phyloP scores from a whole-genome alignment of 1,140 invertebrate species.

The Druon quercuslanigerum region DNA sequence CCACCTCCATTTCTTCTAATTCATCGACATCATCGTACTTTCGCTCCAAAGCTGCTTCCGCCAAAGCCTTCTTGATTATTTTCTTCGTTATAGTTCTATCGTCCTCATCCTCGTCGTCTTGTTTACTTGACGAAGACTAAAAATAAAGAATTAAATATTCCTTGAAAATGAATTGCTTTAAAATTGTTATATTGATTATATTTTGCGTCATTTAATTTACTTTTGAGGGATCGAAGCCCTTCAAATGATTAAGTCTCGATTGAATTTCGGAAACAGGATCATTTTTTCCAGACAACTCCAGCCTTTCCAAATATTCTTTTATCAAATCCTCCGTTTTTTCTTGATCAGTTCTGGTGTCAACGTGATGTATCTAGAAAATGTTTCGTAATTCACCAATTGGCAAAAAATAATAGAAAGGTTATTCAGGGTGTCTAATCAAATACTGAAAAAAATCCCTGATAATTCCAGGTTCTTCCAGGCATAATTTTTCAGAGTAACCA shows the following conservation, averaged over 20 bases:
- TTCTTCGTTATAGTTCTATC: constrained; percentile 57
- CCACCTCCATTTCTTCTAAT: constrained; percentile 59
- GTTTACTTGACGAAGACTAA: constrained; percentile 12
- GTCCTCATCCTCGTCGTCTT: constrained; percentile 54
- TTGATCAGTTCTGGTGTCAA: constrained; percentile 66
- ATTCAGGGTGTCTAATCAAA: background rate
- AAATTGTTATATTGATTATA: no score
- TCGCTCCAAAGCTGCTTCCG: constrained; percentile 63
- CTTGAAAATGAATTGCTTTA: no score
- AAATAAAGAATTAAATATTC: background rate
- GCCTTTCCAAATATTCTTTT: constrained; percentile 60
- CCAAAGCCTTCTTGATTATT: constrained; percentile 65
- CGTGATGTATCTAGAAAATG: constrained; percentile 57
- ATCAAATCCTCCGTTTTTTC: constrained; percentile 69
- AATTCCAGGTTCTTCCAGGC: no score
- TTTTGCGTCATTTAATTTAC: background rate
- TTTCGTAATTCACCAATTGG: constrained; percentile 33
- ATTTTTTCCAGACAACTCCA: constrained; percentile 53
- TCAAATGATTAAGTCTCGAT: constrained; percentile 54
- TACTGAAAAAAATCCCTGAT: no score
- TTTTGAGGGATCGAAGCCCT: constrained; percentile 56
- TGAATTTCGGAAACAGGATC: constrained; percentile 57
- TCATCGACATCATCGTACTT: constrained; percentile 59
- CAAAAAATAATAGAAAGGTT: background rate
- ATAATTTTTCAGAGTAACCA: no score